Percentiles rank a stretch among this genome's conserved stretches.
phyloP scores from a whole-genome alignment of 1,140 invertebrate species.

The Trichogramma pretiosum region DNA sequence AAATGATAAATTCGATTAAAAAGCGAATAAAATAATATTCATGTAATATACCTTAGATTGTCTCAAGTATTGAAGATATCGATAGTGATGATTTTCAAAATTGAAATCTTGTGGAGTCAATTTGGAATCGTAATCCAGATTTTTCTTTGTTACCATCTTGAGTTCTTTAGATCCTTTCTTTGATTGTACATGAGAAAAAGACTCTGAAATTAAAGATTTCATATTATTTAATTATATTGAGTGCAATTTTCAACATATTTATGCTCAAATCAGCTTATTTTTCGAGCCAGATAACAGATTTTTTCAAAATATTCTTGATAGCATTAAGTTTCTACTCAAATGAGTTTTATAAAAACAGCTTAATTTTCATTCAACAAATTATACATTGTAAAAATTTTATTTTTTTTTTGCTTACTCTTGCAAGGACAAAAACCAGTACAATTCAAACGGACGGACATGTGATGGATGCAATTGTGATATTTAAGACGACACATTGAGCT shows the following conservation, averaged over 20 bases:
- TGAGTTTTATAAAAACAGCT: too few relatives aligned
- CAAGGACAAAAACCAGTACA: slow-evolving; percentile 88
- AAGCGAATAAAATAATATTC: too few relatives aligned
- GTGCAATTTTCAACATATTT: neutral
- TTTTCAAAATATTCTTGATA: too few relatives aligned
- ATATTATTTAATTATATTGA: slow-evolving; percentile 3
- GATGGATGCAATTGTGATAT: slow-evolving; percentile 87
- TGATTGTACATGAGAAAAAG: slow-evolving; percentile 47
- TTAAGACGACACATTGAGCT: slow-evolving; percentile 80
- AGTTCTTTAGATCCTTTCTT: too few relatives aligned
- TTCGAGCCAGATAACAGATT: too few relatives aligned
- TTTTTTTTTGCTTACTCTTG: slow-evolving; percentile 57
- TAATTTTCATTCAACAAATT: too few relatives aligned
- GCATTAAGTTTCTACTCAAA: too few relatives aligned
- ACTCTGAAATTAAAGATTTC: slow-evolving; percentile 47
- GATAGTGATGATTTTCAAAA: slow-evolving; percentile 72
- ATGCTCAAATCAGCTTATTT: too few relatives aligned
- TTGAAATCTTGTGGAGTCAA: slow-evolving; percentile 69
- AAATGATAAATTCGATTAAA: too few relatives aligned
- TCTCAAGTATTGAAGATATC: slow-evolving; percentile 69
- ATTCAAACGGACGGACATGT: slow-evolving; percentile 60
- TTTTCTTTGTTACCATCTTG: too few relatives aligned
- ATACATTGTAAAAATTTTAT: too few relatives aligned
- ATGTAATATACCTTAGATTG: slow-evolving; percentile 59
- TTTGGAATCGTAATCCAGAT: slow-evolving; percentile 46